Evolutionary conservation across 2,113 vertebrate species (phyloP), one percentile per base, ranked within the genome.

Genomic region (Pseudopipra pipra): DNA sequence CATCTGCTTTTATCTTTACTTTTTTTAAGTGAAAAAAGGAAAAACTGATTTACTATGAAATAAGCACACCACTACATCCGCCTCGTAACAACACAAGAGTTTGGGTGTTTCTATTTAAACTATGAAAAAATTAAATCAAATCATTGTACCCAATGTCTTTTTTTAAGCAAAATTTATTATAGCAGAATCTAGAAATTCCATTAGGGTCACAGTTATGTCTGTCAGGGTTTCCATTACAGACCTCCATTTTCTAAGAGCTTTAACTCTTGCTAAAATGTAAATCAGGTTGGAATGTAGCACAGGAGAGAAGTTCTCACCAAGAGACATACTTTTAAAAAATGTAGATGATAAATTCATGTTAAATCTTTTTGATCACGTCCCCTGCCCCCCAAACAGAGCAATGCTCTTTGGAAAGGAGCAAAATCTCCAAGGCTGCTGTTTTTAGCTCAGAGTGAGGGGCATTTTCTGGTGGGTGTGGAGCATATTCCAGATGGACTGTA

Each of bases 261-360:
- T 59, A 81, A 91, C 94, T 94, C 87, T 10, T 68, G 62, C 86
- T 93, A 88, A 94, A 91, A 93, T 96, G 75, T 95, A 94, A 96
- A 97, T 84, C 73, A 78, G 80, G 90, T 79, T 93, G 88, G 83
- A 96, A 93, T 76, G 67, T 46, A 73, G 47, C 52, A 90, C 94
- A 74, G 87, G 82, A 95, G 89, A 72, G 37, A 92, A 89, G 89
- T 74, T 87, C 88, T 89, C 86, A 95, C 80, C 90, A 92, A 95
- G 86, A 95, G 92, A 96, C 84, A 73, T 11, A 95, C 89, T 95
- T 96, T 90, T 65, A 51, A 94, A 97, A 85, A 89, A 91, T 72
- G 87, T 70, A 89, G 83, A 73, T 79, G 86, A 90, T 97, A 94
- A 84, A 96, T 96, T 94, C 41, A 90, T 78, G 89, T 83, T 95